phyloP scores from a whole-genome alignment of 92 coral and sea anemone genomes.

The Actinernus sp. region DNA sequence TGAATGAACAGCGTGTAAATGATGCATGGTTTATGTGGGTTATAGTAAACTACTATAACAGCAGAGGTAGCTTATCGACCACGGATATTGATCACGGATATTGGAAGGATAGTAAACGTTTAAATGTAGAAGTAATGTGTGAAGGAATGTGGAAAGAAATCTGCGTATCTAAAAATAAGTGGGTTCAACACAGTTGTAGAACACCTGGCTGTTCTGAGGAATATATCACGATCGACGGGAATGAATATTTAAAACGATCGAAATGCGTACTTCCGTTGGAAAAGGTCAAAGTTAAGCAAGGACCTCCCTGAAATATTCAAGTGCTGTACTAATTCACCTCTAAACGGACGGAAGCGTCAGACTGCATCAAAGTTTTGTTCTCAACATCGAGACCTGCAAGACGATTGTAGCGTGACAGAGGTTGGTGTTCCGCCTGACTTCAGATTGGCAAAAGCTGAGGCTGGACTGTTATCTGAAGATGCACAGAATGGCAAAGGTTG shows the following conservation, averaged over 20 bases:
- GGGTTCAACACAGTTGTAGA: slow-evolving; percentile 58
- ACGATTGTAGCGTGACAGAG: neutral
- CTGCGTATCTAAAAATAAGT: slow-evolving; percentile 16
- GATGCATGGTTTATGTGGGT: slow-evolving; percentile 73
- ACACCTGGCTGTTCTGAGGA: too few relatives aligned
- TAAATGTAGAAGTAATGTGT: slow-evolving; percentile 39
- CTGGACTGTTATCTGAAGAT: slow-evolving; percentile 29
- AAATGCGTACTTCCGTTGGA: slow-evolving; percentile 74
- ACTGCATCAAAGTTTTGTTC: slow-evolving; percentile 68
- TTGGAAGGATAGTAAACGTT: slow-evolving; percentile 8
- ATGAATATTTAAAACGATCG: slow-evolving; percentile 67
- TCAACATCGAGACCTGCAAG: slow-evolving; percentile 21
- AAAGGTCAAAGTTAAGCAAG: slow-evolving; percentile 53
- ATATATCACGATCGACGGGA: slow-evolving; percentile 81
- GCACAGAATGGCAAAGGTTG: slow-evolving; percentile 28
- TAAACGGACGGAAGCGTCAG: slow-evolving; percentile 58
- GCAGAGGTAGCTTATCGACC: slow-evolving; percentile 26
- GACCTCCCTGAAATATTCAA: slow-evolving; percentile 63
- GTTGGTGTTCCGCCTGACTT: slow-evolving; percentile 48
- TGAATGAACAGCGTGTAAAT: slow-evolving; percentile 75
- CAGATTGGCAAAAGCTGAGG: slow-evolving; percentile 25
- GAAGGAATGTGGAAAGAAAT: slow-evolving; percentile 16
- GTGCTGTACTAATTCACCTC: slow-evolving; percentile 65
- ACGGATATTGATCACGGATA: slow-evolving; percentile 9
- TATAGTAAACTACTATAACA: slow-evolving; percentile 36